Percentiles rank a stretch among this genome's conserved stretches.
phyloP scores from a whole-genome alignment of 2,797 vertebrate species.

The Otolemur crassicaudatus region DNA sequence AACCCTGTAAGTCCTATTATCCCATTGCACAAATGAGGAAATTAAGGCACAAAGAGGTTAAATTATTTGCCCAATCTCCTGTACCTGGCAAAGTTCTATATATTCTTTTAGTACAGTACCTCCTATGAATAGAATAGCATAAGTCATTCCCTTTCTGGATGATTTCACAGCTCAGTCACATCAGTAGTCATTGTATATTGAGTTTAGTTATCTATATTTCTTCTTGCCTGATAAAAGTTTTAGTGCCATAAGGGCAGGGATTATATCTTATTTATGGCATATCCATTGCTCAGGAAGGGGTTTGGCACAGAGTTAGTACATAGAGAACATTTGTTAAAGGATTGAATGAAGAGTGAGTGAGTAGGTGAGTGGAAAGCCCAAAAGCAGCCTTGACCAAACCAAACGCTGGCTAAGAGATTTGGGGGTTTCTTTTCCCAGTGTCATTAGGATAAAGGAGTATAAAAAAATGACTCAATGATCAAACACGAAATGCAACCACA shows the following conservation, averaged over 20 bases:
- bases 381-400: conserved; percentile 7
- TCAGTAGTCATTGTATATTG: neutral
- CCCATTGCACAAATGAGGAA: conserved; percentile 32
- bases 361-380: neutral
- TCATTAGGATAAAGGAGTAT: neutral
- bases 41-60: neutral
- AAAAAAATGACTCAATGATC: neutral
- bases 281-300: neutral
- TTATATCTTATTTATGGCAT: neutral
- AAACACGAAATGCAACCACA: conserved; percentile 10
- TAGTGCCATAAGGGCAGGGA: neutral
- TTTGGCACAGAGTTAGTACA: neutral
- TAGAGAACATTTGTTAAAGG: neutral
- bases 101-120: neutral
- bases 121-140: neutral
- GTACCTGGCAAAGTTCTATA: neutral
- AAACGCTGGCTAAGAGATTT: neutral
- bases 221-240: conserved; percentile 31
- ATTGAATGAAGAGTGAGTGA: conserved; percentile 18
- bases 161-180: neutral
- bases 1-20: neutral
- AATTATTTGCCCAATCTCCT: neutral
- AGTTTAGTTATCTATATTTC: neutral
- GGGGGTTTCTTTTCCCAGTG: neutral
- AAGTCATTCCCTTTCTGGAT: neutral